Conservation (phyloP, 2,888 invertebrate genomes). For the Ernsta delagoae region DNA sequence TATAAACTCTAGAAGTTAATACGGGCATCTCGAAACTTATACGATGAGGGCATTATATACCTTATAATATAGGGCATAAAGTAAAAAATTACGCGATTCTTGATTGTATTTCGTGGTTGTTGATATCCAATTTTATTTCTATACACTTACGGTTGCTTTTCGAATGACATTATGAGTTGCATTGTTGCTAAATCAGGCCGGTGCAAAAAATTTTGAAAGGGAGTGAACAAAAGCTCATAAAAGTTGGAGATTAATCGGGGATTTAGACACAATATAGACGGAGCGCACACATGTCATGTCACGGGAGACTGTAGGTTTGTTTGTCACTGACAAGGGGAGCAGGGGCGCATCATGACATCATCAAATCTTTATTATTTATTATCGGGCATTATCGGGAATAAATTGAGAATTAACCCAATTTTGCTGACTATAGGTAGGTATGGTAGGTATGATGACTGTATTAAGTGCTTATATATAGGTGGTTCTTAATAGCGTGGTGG, state of each 20-base stretch:
- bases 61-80: too few relatives aligned
- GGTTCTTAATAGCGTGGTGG: too few relatives aligned
- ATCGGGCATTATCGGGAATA: not conserved
- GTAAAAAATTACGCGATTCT: too few relatives aligned
- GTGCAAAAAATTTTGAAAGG: too few relatives aligned
- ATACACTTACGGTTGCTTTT: too few relatives aligned
- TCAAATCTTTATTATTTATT: conserved; percentile 12
- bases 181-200: too few relatives aligned
- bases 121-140: too few relatives aligned
- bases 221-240: conserved; percentile 74
- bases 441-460: too few relatives aligned
- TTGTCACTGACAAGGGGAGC: conserved; percentile 55
- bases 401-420: conserved; percentile 6
- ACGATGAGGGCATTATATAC: too few relatives aligned
- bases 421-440: not conserved
- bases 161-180: too few relatives aligned
- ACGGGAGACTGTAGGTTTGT: conserved; percentile 56
- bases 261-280: conserved; percentile 77
- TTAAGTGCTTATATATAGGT: too few relatives aligned
- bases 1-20: conserved; percentile 81
- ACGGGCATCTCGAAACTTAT: conserved; percentile 46
- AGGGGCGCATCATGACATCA: conserved; percentile 20
- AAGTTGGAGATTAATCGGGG: conserved; percentile 83
- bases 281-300: conserved; percentile 75
- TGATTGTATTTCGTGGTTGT: too few relatives aligned